Evolutionary conservation across 2,113 vertebrate species (phyloP), one percentile per base, ranked within the genome.

Genomic region (Cyanoramphus novaezelandiae): DNA sequence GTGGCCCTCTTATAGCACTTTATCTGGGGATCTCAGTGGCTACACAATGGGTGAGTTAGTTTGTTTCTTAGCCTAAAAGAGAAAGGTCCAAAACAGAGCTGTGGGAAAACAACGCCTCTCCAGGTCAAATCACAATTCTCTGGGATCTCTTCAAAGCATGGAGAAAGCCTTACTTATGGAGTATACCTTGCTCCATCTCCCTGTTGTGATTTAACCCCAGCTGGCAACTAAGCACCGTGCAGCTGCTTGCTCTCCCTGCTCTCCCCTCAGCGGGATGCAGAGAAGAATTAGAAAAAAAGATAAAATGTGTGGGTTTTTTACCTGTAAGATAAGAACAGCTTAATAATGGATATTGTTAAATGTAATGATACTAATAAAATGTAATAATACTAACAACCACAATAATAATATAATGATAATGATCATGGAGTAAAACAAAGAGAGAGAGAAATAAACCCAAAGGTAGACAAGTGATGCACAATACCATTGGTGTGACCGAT

Each of bases 31-130:
- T 71, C 86, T 92, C 86, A 31, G 63, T 37, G 57, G 46, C 70
- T 85, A 67, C 67, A 91, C 88, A 96, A 82, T 50, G 72, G 21
- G 21, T 49, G 60, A 82, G 65, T 90, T 47, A 53, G 64, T 94
- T 95, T 86, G 65, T 92, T 25, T 89, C 83, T 86, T 77, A 82
- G 33, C 7, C 63, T 69, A 67, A 85, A 69, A 88, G 69, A 72
- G 88, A 92, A 85, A 87, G 49, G 62, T 72, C 63, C 83, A 77
- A 92, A 96, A 92, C 70, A 90, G 71, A 93, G 81, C 77, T 92
- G 31, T 77, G 81, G 80, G 72, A 91, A 76, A 53, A 84, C 43
- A 80, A 52, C 37, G 3, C 37, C 65, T 82, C 77, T 93, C 57
- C 86, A 91, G 59, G 59, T 47, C 81, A 76, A 86, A 88, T 33